These are phyloP conservation scores for Brachionus koreanus DNA, from an alignment of 1,140 invertebrate genomes.

Conservation along the genomic window DNA sequence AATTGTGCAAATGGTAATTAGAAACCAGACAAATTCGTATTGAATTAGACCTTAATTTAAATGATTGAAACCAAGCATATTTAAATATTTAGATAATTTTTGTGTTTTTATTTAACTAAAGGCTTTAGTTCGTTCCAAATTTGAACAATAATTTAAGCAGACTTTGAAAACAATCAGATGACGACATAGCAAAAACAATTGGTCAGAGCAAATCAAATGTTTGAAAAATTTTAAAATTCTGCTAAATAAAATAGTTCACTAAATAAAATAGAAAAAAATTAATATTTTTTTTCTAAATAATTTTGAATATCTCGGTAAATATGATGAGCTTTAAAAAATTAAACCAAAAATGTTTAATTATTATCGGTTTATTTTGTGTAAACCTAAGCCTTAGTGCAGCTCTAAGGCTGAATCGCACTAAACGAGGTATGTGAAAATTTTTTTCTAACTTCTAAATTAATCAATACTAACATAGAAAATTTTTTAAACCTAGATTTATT, in stretches of 20 bases:
- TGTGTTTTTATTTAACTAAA: slow-evolving; percentile 6
- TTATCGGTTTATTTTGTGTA: background rate
- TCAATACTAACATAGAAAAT: background rate
- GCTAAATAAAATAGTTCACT: background rate
- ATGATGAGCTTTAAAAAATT: background rate
- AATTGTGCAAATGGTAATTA: background rate
- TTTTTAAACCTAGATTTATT: background rate
- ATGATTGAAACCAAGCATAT: background rate
- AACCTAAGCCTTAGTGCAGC: background rate
- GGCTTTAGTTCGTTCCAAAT: slow-evolving; percentile 1
- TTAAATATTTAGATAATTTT: slow-evolving; percentile 7
- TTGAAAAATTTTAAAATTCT: background rate
- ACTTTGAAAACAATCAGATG: background rate
- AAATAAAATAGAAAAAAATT: background rate
- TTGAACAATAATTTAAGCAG: background rate
- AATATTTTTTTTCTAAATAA: background rate
- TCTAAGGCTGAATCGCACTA: background rate
- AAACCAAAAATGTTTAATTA: background rate
- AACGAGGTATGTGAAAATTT: background rate
- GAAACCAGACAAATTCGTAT: background rate
- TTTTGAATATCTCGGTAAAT: background rate
- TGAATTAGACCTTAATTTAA: background rate
- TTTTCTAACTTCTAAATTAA: background rate
- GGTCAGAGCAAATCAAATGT: background rate
- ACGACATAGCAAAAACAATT: background rate